Base-by-base conservation (phyloP, 2,888 invertebrate species). In the Apocheima hispidaria region DNA sequence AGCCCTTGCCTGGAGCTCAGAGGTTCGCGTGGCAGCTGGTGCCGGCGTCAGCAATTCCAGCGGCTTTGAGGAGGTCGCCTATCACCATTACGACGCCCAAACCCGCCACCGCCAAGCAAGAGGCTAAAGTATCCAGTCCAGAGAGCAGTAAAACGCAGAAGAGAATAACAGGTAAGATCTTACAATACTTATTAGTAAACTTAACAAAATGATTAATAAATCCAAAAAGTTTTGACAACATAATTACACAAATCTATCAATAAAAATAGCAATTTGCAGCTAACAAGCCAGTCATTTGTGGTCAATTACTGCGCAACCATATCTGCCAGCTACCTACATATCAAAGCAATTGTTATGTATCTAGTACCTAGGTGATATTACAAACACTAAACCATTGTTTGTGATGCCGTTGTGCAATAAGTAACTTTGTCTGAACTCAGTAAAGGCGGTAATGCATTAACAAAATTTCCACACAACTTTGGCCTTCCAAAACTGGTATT, bases 151-250 rank as follows among this genome's bases (percentile, higher is more conserved):
- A 92, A 84, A 90, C 93, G 46, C 94, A 94, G 78, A 93, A 93
- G 74, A 92, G 93, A 84, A 94, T 94, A 84, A 94, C 94, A 91
- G 94, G 94, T 94, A 73, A 86, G 93, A 86, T 41, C 56, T 65
- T 50, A 43, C 26, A 23, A 28, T n/a, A n/a, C n/a, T n/a, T 2
- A 14, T 7, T 7, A 43, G 10, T 6, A 16, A 40, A 16, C 2
- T 38, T 38, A 14, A 18, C 16, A 9, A 18, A 18, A 28, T 35
- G 33, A 4, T 12, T 1, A 20, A 18, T 41, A 23, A 41, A 10
- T 20, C 20, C 5, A 41, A 41, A 3, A 26, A 16, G 14, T 10
- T 16, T 26, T 26, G 26, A 26, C 14, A 44, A 14, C 14, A 26
- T 12, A 21, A 4, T 12, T 21, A 10, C 20, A 40, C 12, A 2